Conservation (phyloP, 2,888 invertebrate species). For the Penaeus monodon region DNA sequence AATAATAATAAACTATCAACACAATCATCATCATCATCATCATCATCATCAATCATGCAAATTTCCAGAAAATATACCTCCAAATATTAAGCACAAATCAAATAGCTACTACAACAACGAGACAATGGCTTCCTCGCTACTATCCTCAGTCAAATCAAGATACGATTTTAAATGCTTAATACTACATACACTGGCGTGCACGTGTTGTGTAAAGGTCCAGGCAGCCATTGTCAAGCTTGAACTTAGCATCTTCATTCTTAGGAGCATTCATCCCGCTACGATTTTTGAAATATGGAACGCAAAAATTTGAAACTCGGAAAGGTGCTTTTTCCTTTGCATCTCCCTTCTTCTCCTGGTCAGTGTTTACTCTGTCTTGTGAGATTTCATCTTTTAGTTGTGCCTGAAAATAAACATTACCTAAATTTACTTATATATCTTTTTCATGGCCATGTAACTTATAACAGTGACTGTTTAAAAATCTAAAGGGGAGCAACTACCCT, state of each 20-base stretch:
- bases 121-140: too few species aligned
- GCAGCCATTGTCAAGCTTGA: conserved; percentile 44
- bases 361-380: not conserved
- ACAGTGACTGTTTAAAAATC: not conserved
- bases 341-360: conserved; percentile 23
- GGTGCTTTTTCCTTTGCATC: conserved; percentile 24
- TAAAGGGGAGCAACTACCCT: not conserved
- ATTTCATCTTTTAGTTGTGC: conserved; percentile 32
- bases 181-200: conserved; percentile 41
- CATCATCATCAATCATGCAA: too few species aligned
- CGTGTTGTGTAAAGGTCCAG: conserved; percentile 54
- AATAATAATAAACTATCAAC: too few species aligned
- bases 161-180: not conserved
- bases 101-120: too few species aligned
- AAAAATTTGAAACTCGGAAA: conserved; percentile 43
- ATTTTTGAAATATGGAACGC: conserved; percentile 59
- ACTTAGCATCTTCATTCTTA: conserved; percentile 60
- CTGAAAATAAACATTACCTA: conserved; percentile 14
- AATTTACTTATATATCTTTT: too few species aligned
- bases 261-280: conserved; percentile 54
- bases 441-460: too few species aligned
- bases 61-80: too few species aligned
- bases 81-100: too few species aligned
- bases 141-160: too few species aligned
- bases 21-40: too few species aligned